A percentile compares a stretch with the other conserved stretches of the same genome.
These are phyloP conservation scores for Leuciscus idus DNA, from an alignment of 2,113 vertebrate species.

Conservation along the genomic window DNA sequence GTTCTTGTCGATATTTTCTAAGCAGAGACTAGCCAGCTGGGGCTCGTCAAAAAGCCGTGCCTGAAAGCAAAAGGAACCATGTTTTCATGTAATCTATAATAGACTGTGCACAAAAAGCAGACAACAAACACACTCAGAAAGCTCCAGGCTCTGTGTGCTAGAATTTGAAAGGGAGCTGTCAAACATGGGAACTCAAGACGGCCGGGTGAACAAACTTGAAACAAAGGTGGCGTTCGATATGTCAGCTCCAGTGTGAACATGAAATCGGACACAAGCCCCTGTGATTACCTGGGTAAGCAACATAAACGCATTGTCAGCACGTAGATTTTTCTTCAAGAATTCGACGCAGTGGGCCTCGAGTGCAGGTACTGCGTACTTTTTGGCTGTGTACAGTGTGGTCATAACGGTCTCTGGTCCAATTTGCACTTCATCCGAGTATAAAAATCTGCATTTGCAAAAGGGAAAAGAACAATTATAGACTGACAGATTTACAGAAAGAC, in stretches of 20 bases:
- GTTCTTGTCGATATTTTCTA: slow-evolving; percentile 92
- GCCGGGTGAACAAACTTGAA: not conserved
- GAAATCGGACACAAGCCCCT: not conserved
- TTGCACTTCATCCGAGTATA: slow-evolving; percentile 90
- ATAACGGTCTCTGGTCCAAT: slow-evolving; percentile 91
- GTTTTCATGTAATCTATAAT: slow-evolving; percentile 3
- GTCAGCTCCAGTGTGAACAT: not conserved
- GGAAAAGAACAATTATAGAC: not conserved
- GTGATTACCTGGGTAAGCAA: slow-evolving; percentile 84
- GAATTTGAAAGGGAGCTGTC: slow-evolving; percentile 1
- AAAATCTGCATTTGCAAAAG: slow-evolving; percentile 74
- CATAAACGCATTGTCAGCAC: slow-evolving; percentile 89
- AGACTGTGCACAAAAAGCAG: not conserved
- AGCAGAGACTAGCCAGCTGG: slow-evolving; percentile 88
- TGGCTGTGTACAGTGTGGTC: slow-evolving; percentile 90
- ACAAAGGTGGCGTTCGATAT: not conserved
- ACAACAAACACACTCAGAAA: not conserved
- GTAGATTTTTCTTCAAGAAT: slow-evolving; percentile 88
- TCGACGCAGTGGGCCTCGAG: slow-evolving; percentile 89
- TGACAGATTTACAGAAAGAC: not conserved
- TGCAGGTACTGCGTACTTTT: slow-evolving; percentile 89
- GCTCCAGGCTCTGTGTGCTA: not conserved
- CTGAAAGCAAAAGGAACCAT: slow-evolving; percentile 62
- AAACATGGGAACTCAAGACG: not conserved
- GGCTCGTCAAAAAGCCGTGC: slow-evolving; percentile 89